phyloP scores from a whole-genome alignment of 2,113 vertebrate species.

The Struthio camelus region DNA sequence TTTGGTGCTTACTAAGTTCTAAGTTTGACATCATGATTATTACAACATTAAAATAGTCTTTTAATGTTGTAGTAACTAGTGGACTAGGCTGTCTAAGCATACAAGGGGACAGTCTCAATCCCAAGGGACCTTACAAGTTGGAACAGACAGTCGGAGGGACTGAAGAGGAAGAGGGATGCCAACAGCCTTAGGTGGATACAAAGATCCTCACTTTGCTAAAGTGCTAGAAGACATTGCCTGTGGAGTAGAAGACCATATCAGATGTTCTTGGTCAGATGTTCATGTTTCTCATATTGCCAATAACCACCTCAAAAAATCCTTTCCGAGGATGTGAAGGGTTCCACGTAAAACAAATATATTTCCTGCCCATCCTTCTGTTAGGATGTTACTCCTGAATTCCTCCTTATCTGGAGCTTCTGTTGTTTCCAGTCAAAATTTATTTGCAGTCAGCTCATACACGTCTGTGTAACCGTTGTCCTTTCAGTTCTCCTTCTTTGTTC shows the following conservation, averaged over 20 bases:
- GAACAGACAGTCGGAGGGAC: neutral
- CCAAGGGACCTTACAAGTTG: neutral
- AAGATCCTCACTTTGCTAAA: neutral
- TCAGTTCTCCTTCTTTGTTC: neutral
- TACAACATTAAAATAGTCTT: neutral
- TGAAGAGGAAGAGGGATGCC: neutral
- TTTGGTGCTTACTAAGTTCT: neutral
- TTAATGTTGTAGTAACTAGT: neutral
- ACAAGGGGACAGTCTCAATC: neutral
- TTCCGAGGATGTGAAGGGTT: neutral
- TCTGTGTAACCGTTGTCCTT: neutral
- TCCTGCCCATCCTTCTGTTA: neutral
- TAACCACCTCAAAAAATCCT: neutral
- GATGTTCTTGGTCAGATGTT: neutral
- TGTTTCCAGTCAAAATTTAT: neutral
- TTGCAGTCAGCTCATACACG: neutral
- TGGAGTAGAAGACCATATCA: neutral
- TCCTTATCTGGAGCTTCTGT: neutral
- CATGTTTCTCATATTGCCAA: accelerated
- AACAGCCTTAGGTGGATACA: neutral
- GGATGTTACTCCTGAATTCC: neutral
- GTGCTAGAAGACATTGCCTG: neutral
- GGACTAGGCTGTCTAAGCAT: neutral
- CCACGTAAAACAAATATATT: neutral
- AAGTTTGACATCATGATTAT: neutral